phyloP scores from a whole-genome alignment of 2,888 invertebrate genomes.

The Dendrolimus houi region DNA sequence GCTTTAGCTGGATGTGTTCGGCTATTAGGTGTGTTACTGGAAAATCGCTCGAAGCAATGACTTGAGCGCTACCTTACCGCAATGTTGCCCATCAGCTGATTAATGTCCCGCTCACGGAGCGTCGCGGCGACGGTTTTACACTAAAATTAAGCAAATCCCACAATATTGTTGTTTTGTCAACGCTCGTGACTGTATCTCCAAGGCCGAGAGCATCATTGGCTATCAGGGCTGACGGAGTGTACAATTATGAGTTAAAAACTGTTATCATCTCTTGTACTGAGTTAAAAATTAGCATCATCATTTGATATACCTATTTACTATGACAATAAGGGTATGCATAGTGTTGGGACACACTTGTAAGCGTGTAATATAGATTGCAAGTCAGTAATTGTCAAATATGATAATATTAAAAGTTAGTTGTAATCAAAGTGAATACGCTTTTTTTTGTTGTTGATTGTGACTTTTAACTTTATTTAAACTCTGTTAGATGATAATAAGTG shows the following conservation, averaged over 20 bases:
- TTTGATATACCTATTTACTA: too few species aligned
- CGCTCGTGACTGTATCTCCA: slow-evolving; percentile 53
- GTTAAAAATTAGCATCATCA: background rate
- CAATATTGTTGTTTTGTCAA: slow-evolving; percentile 54
- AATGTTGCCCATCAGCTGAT: slow-evolving; percentile 27
- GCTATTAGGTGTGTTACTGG: too few species aligned
- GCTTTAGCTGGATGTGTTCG: too few species aligned
- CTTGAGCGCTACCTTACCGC: slow-evolving; percentile 4
- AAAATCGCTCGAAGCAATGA: slow-evolving; percentile 6
- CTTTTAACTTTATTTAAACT: too few species aligned
- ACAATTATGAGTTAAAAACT: background rate
- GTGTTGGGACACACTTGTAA: too few species aligned
- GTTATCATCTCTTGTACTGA: background rate
- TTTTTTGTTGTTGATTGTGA: too few species aligned
- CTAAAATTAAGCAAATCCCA: slow-evolving; percentile 57
- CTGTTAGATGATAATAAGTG: too few species aligned
- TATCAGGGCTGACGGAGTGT: slow-evolving; percentile 31
- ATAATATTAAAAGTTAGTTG: too few species aligned
- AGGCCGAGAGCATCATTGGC: slow-evolving; percentile 40
- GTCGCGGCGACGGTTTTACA: slow-evolving; percentile 46
- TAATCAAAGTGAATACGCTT: too few species aligned
- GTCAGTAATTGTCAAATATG: too few species aligned
- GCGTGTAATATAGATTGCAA: too few species aligned
- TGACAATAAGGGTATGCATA: too few species aligned
- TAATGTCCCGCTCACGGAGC: slow-evolving; percentile 38